Evolutionary conservation across 2,113 vertebrate genomes (phyloP).

Genomic region (Salvelinus namaycush): DNA sequence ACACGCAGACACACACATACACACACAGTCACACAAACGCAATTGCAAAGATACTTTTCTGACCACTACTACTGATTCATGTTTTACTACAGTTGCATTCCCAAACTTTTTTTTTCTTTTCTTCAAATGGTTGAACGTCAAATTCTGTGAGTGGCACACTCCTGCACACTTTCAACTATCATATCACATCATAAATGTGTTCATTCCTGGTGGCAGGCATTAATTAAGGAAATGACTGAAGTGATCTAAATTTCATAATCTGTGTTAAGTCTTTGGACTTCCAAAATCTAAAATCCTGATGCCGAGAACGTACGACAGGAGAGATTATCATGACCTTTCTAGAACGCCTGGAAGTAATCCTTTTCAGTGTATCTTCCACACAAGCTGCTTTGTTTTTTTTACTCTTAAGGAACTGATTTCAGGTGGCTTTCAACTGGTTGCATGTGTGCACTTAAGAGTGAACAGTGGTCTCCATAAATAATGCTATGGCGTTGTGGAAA

Average conservation of each 20-base stretch:
- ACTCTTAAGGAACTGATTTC: conserved; percentile 34
- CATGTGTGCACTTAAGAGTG: conserved; percentile 27
- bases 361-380: not conserved
- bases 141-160: conserved; percentile 45
- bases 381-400: conserved; percentile 23
- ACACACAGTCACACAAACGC: not conserved
- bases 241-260: conserved; percentile 69
- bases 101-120: conserved; percentile 33
- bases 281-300: conserved; percentile 41
- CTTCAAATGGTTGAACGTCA: conserved; percentile 51
- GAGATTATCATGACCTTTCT: conserved; percentile 33
- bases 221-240: conserved; percentile 61
- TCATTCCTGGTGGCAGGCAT: conserved; percentile 56
- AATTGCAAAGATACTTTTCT: conserved; percentile 3
- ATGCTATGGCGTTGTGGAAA: conserved; percentile 44
- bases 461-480: conserved; percentile 51
- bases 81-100: conserved; percentile 22
- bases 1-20: conserved; percentile 10
- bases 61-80: not conserved
- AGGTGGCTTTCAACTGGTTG: conserved; percentile 41
- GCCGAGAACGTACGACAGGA: conserved; percentile 30
- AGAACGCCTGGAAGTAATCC: too few species aligned
- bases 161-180: conserved; percentile 42
- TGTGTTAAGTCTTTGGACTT: conserved; percentile 37
- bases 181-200: conserved; percentile 54